A percentile compares a stretch with the other conserved stretches of the same genome.
Conservation (phyloP, 92 coral and sea anemone species). For the Epizoanthus illoricatus region DNA sequence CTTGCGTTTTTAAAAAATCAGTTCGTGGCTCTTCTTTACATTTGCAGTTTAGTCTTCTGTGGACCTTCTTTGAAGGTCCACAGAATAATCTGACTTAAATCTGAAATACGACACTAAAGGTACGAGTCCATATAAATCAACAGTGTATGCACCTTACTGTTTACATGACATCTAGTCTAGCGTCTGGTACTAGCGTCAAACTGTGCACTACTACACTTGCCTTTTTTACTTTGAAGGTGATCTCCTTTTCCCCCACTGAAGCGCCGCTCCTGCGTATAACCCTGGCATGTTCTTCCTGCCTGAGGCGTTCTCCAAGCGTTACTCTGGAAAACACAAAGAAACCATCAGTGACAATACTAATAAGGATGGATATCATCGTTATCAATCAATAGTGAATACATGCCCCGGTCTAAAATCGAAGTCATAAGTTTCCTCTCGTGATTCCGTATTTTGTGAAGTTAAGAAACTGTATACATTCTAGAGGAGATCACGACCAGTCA, state of each 20-base stretch:
- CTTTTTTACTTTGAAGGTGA: constrained; percentile 84
- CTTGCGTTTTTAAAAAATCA: no score
- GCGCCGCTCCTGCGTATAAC: constrained; percentile 78
- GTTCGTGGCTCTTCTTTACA: no score
- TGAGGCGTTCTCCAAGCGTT: constrained; percentile 85
- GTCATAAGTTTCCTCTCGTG: no score
- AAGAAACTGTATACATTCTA: neutral
- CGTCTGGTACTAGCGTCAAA: neutral
- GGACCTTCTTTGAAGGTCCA: no score
- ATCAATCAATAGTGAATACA: no score
- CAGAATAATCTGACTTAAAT: no score
- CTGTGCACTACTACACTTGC: constrained; percentile 19
- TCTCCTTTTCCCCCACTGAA: constrained; percentile 87
- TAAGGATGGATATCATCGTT: neutral
- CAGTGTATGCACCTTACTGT: neutral
- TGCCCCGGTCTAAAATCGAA: no score
- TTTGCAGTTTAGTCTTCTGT: no score
- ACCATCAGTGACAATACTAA: neutral
- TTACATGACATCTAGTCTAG: neutral
- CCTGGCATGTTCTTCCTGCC: constrained; percentile 59
- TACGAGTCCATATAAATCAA: neutral
- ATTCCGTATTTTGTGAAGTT: no score
- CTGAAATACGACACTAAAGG: neutral
- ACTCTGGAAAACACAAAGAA: constrained; percentile 47
- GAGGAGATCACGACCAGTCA: neutral